Percentiles rank a stretch among this genome's conserved stretches.
These are phyloP conservation scores for Atethmia centrago DNA, from an alignment of 2,888 invertebrate genomes.

Conservation along the genomic window DNA sequence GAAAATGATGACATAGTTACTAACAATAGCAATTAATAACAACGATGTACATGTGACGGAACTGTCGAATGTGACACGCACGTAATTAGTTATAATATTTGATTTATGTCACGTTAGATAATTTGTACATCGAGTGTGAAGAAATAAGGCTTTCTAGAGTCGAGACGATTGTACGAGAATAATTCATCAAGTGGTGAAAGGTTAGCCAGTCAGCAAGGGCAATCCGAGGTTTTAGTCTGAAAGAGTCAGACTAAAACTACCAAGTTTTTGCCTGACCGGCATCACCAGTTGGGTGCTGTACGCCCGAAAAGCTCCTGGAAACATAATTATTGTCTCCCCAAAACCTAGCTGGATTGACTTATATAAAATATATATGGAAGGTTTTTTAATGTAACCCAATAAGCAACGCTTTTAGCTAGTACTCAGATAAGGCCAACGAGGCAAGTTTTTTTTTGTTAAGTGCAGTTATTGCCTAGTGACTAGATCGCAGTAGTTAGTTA, in stretches of 20 bases:
- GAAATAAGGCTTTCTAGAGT: not conserved
- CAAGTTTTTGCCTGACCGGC: too few species aligned
- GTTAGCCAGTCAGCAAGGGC: not conserved
- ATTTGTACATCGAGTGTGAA: not conserved
- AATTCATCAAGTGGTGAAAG: too few species aligned
- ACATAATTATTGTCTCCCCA: not conserved
- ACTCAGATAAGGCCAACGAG: not conserved
- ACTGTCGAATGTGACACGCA: slow-evolving; percentile 23
- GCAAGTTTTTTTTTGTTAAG: not conserved
- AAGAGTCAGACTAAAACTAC: too few species aligned
- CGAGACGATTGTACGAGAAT: not conserved
- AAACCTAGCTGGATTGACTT: not conserved
- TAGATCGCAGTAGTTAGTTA: not conserved
- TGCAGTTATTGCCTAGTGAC: not conserved
- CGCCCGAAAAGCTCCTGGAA: not conserved
- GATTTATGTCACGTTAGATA: slow-evolving; percentile 28
- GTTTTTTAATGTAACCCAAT: not conserved
- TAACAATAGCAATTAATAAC: slow-evolving; percentile 40
- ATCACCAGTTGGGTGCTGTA: not conserved
- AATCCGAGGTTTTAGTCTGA: not conserved
- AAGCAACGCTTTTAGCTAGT: not conserved
- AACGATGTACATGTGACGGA: slow-evolving; percentile 39
- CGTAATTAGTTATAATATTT: not conserved
- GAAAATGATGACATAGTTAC: slow-evolving; percentile 43
- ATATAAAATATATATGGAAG: not conserved